These are phyloP conservation scores for Portunus trituberculatus DNA, from an alignment of 1,140 invertebrate genomes.

Conservation along the genomic window DNA sequence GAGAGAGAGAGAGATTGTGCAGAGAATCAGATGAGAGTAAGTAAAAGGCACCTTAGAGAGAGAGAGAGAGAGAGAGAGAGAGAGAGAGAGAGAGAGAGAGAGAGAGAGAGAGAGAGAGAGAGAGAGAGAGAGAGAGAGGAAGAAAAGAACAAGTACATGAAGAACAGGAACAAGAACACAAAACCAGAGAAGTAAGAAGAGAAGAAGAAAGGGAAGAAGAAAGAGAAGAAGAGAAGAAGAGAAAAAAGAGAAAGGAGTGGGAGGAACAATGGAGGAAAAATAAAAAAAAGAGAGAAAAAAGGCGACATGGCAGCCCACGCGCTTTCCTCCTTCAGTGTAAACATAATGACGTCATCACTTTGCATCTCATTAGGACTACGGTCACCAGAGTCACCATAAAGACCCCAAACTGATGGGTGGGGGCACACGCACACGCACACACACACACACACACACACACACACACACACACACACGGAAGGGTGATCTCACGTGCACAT, in stretches of 20 bases:
- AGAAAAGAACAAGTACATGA: background rate
- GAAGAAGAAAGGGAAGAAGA: background rate
- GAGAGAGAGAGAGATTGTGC: background rate
- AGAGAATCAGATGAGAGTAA: background rate
- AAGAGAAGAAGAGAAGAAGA: background rate
- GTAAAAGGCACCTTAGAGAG: background rate
- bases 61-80: background rate
- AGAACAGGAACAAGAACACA: too few species aligned
- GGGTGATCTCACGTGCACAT: background rate
- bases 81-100: background rate
- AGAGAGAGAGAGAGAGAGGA: background rate
- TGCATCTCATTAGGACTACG: constrained; percentile 30
- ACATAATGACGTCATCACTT: constrained; percentile 37
- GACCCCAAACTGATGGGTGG: background rate
- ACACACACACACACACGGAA: constrained; percentile 25
- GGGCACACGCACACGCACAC: background rate
- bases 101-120: background rate
- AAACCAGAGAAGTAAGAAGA: background rate
- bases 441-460: constrained; percentile 41
- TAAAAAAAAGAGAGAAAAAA: background rate
- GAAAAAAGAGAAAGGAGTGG: background rate
- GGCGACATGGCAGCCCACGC: background rate
- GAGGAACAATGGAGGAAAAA: background rate
- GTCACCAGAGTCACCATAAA: background rate
- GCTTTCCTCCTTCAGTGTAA: constrained; percentile 35